Percentiles rank a stretch among this genome's conserved stretches.
Evolutionary conservation across 2,113 vertebrate genomes (phyloP).

Genomic region (Atractosteus spatula): DNA sequence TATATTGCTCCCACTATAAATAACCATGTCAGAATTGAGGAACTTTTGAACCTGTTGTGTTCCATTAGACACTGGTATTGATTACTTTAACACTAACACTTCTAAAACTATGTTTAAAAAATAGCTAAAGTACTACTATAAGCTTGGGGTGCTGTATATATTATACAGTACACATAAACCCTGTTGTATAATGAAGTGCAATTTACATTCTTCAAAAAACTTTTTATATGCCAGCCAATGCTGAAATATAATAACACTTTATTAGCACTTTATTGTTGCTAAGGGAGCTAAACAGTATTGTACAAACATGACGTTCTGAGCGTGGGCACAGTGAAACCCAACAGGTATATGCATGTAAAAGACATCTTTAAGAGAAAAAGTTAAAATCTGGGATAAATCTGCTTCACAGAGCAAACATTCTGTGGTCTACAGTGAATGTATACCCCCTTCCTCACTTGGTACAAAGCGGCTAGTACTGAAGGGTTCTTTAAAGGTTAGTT

Average conservation of each 20-base stretch:
- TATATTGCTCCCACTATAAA: not conserved
- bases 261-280: not conserved
- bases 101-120: too few relatives aligned
- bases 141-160: too few relatives aligned
- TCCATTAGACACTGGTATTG: too few relatives aligned
- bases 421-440: conserved; percentile 42
- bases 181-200: too few relatives aligned
- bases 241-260: not conserved
- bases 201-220: too few relatives aligned
- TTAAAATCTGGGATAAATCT: not conserved
- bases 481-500: conserved; percentile 64
- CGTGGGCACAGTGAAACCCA: not conserved
- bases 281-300: not conserved
- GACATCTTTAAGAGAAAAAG: not conserved
- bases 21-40: not conserved
- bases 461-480: conserved; percentile 50
- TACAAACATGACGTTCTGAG: not conserved
- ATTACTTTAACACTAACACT: too few relatives aligned
- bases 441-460: conserved; percentile 48
- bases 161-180: too few relatives aligned
- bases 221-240: too few relatives aligned
- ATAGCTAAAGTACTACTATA: too few relatives aligned
- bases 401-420: not conserved
- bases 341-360: not conserved
- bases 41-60: too few relatives aligned